Percentiles rank a stretch among this genome's conserved stretches.
Evolutionary conservation across 2,113 vertebrate species (phyloP).

Genomic region (Zosterops hypoxanthus): DNA sequence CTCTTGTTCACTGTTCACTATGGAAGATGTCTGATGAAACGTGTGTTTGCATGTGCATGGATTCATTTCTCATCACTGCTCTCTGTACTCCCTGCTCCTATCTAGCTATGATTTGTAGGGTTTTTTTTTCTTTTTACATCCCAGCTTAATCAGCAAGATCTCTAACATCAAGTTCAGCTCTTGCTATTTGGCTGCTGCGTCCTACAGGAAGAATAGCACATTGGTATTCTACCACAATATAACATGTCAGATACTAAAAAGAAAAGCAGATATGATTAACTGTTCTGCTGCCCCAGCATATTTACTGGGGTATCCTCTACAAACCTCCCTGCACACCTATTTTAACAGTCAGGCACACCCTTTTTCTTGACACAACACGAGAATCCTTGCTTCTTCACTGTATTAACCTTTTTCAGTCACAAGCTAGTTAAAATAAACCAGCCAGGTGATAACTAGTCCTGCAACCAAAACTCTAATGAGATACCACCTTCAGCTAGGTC

Average conservation of each 20-base stretch:
- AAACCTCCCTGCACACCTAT: neutral
- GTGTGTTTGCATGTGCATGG: fast-evolving
- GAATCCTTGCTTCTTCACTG: neutral
- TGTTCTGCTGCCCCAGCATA: neutral
- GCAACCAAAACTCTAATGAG: neutral
- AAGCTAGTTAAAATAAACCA: neutral
- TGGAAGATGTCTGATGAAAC: fast-evolving
- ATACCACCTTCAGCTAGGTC: neutral
- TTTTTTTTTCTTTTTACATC: neutral
- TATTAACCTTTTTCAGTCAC: neutral
- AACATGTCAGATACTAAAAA: neutral
- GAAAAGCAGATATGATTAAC: neutral
- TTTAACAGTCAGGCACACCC: neutral
- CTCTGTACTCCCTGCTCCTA: neutral
- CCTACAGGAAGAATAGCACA: neutral
- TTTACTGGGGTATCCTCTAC: neutral
- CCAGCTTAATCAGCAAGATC: neutral
- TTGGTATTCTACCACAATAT: neutral
- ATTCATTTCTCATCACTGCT: neutral
- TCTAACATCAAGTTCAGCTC: neutral
- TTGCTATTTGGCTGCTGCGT: neutral
- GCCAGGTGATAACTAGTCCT: neutral
- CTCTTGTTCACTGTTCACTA: neutral
- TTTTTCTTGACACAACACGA: neutral
- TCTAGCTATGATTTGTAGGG: neutral